Percentiles rank a stretch among this genome's conserved stretches.
These are phyloP conservation scores for Malthinus flaveolus DNA, from an alignment of 2,888 invertebrate species.

Conservation along the genomic window DNA sequence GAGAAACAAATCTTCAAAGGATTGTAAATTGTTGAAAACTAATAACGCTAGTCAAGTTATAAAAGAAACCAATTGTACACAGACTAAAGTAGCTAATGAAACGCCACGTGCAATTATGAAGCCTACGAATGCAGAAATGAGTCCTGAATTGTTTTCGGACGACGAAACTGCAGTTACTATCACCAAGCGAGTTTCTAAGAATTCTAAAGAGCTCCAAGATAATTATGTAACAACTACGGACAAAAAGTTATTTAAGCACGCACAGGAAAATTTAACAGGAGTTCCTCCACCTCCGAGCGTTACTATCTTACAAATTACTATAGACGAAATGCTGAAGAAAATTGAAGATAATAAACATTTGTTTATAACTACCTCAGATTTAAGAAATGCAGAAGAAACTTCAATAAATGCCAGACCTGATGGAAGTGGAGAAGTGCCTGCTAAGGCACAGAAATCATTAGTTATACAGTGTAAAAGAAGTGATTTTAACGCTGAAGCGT, in stretches of 20 bases:
- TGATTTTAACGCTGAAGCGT: conserved; percentile 53
- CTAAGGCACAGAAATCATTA: conserved; percentile 38
- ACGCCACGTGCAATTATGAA: conserved; percentile 23
- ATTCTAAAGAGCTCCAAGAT: conserved; percentile 35
- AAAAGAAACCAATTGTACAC: too few relatives aligned
- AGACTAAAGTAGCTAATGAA: too few relatives aligned
- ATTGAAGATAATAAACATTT: conserved; percentile 28
- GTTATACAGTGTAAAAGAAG: conserved; percentile 50
- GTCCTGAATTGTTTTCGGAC: conserved; percentile 70
- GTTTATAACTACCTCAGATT: conserved; percentile 3
- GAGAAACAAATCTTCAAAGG: too few relatives aligned
- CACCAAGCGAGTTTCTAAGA: conserved; percentile 50
- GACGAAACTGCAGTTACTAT: conserved; percentile 56
- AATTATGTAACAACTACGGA: conserved; percentile 48
- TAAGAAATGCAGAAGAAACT: conserved; percentile 5
- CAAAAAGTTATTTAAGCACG: conserved; percentile 49
- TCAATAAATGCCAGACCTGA: conserved; percentile 14
- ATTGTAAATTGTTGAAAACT: too few relatives aligned
- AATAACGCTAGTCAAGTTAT: too few relatives aligned
- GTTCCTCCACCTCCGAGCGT: conserved; percentile 76
- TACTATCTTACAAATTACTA: conserved; percentile 68
- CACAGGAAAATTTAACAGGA: conserved; percentile 67
- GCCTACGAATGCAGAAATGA: conserved; percentile 38
- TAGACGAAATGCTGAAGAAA: conserved; percentile 64
- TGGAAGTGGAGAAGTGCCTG: conserved; percentile 19